Conservation (phyloP, 2,113 vertebrate species). For the Dasyprocta punctata region DNA sequence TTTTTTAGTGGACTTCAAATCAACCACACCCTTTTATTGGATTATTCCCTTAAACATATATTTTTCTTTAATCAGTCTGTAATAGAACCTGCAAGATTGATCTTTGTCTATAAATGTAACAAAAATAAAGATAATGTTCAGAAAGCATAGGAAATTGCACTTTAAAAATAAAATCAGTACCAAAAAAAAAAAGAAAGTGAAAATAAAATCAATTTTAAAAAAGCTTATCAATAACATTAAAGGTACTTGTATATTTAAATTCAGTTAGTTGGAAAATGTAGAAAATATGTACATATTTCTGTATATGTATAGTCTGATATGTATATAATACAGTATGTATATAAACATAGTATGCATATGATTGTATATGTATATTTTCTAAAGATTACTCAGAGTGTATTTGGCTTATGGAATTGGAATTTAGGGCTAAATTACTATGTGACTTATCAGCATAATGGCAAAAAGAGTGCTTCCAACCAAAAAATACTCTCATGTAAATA, state of each 20-base stretch:
- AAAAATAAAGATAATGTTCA: conserved; percentile 27
- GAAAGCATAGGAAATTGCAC: not conserved
- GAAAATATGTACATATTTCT: not conserved
- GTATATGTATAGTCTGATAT: not conserved
- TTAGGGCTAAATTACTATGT: not conserved
- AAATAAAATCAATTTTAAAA: conserved; percentile 33
- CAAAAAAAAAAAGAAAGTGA: not conserved
- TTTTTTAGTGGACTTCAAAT: not conserved
- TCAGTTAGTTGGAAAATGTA: not conserved
- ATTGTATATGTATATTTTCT: not conserved
- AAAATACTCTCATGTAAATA: conserved; percentile 9
- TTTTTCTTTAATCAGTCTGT: not conserved
- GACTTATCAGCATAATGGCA: not conserved
- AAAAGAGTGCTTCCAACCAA: not conserved
- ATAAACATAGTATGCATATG: not conserved
- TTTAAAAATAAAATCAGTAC: not conserved
- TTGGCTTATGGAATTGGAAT: not conserved
- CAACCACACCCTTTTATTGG: not conserved
- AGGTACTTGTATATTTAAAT: not conserved
- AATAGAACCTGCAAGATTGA: not conserved
- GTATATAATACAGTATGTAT: not conserved
- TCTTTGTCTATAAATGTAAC: not conserved
- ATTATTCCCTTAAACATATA: not conserved
- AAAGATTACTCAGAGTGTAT: not conserved
- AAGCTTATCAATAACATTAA: not conserved